Percentiles rank a stretch among this genome's conserved stretches.
Evolutionary conservation across 2,888 invertebrate species (phyloP).

Genomic region (Trachelus iudaicus): DNA sequence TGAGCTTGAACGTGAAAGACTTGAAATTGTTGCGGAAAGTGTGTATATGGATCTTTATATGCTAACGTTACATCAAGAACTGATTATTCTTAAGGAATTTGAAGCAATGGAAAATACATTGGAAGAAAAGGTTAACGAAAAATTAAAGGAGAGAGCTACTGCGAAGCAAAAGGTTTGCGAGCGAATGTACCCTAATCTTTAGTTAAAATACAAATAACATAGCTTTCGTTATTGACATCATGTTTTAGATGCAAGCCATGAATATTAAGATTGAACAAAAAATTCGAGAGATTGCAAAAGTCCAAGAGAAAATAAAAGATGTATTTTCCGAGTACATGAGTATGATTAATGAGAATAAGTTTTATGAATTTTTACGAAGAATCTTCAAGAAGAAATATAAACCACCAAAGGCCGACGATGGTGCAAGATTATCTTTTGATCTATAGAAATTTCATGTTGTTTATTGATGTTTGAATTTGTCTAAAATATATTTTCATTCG

Average conservation of each 20-base stretch:
- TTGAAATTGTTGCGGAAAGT: slow-evolving; percentile 70
- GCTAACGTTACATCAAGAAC: slow-evolving; percentile 78
- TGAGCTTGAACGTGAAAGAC: slow-evolving; percentile 69
- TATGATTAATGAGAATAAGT: slow-evolving; percentile 77
- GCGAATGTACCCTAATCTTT: background rate
- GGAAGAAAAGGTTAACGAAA: slow-evolving; percentile 71
- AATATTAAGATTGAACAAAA: slow-evolving; percentile 66
- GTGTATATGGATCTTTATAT: slow-evolving; percentile 74
- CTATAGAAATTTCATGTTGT: background rate
- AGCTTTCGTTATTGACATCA: background rate
- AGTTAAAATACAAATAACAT: background rate
- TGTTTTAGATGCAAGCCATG: slow-evolving; percentile 37
- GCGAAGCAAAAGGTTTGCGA: slow-evolving; percentile 37
- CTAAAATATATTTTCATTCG: background rate
- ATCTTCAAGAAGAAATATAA: slow-evolving; percentile 88
- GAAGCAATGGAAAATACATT: slow-evolving; percentile 77
- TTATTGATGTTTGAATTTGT: background rate
- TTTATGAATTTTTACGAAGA: slow-evolving; percentile 79
- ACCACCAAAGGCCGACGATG: slow-evolving; percentile 73
- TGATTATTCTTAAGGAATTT: slow-evolving; percentile 78
- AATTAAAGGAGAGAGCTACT: slow-evolving; percentile 65
- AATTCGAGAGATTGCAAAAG: slow-evolving; percentile 62
- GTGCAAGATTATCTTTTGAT: slow-evolving; percentile 42
- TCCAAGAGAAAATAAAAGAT: slow-evolving; percentile 66
- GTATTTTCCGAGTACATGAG: slow-evolving; percentile 71